Base-by-base conservation (phyloP, 2,797 vertebrate species). In the Enteromius thamalakanensis region DNA sequence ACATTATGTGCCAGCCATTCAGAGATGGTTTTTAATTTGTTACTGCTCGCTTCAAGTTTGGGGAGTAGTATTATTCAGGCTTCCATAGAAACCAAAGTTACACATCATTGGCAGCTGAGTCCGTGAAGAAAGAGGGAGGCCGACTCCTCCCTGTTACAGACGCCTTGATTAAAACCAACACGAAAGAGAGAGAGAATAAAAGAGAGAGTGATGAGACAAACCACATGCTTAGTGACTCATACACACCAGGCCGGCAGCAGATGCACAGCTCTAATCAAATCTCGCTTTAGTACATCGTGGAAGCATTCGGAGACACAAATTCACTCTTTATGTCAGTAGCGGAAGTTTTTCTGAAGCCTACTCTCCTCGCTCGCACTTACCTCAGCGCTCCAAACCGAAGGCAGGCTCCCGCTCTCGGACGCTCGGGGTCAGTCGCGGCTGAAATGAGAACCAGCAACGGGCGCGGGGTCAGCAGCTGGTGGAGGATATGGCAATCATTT, bases 401-500 rank as follows among this genome's bases (percentile, higher is more conserved):
- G 6, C 58, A 49, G 70, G 29, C 32, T 42, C 6, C 58, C 49
- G 47, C 53, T 64, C 47, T 55, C 4, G 51, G 23, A 83, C 75
- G 19, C 58, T 75, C 23, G 47, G 53, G 71, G 71, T 74, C 65
- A 80, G 81, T 58, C 58, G 23, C 88, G 91, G 94, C 93, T 93
- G 92, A 98, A 98, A 99, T 98, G 95, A 97, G 94, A 97, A 97
- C 96, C 97, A 97, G 96, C 92, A 96, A 96, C 95, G 79, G 94
- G 95, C 96, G 95, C 94, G 89, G 96, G 97, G 96, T 98, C 97
- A 99, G 95, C 97, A 98, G 97, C 97, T 99, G 97, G 97, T 96
- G 97, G 91, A 97, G 97, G 97, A 99, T 98, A 98, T 97, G 97
- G 97, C 97, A 98, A 96, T 98, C 97, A 97, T 98, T 99, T 97